A percentile compares a stretch with the other conserved stretches of the same genome.
Evolutionary conservation across 53 echinoderm and acorn worm species (phyloP).

Genomic region (Astropecten irregularis): DNA sequence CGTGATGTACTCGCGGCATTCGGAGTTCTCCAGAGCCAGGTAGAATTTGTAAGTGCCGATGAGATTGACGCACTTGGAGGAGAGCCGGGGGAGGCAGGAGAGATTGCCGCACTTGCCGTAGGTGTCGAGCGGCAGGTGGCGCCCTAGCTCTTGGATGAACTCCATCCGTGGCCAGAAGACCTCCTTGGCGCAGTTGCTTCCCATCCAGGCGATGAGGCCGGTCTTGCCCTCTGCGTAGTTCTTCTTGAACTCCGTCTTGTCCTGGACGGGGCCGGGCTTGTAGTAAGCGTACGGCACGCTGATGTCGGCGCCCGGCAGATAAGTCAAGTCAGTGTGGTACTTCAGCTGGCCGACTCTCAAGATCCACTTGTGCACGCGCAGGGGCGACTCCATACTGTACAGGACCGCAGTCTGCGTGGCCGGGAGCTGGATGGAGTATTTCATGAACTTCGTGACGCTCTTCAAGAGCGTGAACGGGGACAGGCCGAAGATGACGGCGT

Average conservation of each 20-base stretch:
- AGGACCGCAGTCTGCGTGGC: constrained; percentile 60
- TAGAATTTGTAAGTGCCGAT: constrained; percentile 79
- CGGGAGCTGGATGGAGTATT: constrained; percentile 21
- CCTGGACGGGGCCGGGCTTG: not conserved
- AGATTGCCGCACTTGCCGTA: constrained; percentile 80
- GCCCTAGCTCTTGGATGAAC: constrained; percentile 61
- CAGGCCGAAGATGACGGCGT: constrained; percentile 72
- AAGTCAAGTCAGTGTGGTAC: constrained; percentile 76
- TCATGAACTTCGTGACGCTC: constrained; percentile 30
- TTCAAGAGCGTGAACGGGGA: constrained; percentile 69
- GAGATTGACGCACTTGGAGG: constrained; percentile 61
- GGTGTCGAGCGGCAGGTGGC: constrained; percentile 65
- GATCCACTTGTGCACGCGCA: constrained; percentile 81
- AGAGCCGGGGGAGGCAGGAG: constrained; percentile 73
- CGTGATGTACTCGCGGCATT: constrained; percentile 81
- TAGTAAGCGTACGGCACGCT: constrained; percentile 72
- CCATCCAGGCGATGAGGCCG: constrained; percentile 82
- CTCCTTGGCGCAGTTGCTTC: constrained; percentile 80
- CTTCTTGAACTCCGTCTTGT: not conserved
- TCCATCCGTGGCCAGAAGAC: constrained; percentile 91
- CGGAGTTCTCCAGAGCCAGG: constrained; percentile 80
- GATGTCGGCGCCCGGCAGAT: constrained; percentile 64
- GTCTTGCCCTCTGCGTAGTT: constrained; percentile 65
- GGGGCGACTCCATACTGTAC: constrained; percentile 80
- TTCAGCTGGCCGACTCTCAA: constrained; percentile 23